Base-by-base conservation (phyloP, 2,888 invertebrate genomes). In the Nezara viridula region DNA sequence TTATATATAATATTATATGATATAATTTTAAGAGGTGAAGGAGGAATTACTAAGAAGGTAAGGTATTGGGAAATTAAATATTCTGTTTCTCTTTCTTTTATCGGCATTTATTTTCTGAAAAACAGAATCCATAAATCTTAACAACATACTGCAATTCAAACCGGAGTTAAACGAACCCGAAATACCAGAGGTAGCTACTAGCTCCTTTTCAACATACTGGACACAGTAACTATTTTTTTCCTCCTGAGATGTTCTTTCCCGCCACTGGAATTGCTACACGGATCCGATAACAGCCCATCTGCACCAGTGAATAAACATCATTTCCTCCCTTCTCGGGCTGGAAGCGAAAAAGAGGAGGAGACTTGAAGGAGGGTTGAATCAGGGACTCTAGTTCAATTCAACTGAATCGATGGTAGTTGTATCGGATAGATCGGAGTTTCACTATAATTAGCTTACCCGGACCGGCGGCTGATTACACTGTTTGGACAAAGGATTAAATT, bases 231-330 rank as follows among this genome's bases (percentile, higher is more conserved):
- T 66, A 66, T 66, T 66, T 66, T 37, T 52, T 52, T 37, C 12
- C 3, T 14, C 66, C 66, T 0, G 32, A 32, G 66, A 10, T 60
- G 14, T 60, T 12, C 66, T 66, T 19, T 66, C 32, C 32, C 6
- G 32, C 32, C 16, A 19, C 66, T 66, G 66, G 32, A 32, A 66
- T 66, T 66, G 66, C 66, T 66, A 66, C 66, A 66, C 16, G 66
- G 32, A 32, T 66, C 66, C 66, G 66, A 66, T 66, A 66, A 66
- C 66, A 66, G 32, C 32, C 66, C 66, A 66, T 66, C 66, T 66
- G 66, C 66, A 66, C 66, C 66, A 66, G 66, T 66, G 66, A 66
- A 66, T 66, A 66, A 66, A 66, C 66, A 66, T 66, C 66, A 66
- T 66, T 66, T 32, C 66, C 66, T 66, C 66, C 66, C 66, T 66